phyloP scores from a whole-genome alignment of 2,888 invertebrate species.

The Neelides folsomi region DNA sequence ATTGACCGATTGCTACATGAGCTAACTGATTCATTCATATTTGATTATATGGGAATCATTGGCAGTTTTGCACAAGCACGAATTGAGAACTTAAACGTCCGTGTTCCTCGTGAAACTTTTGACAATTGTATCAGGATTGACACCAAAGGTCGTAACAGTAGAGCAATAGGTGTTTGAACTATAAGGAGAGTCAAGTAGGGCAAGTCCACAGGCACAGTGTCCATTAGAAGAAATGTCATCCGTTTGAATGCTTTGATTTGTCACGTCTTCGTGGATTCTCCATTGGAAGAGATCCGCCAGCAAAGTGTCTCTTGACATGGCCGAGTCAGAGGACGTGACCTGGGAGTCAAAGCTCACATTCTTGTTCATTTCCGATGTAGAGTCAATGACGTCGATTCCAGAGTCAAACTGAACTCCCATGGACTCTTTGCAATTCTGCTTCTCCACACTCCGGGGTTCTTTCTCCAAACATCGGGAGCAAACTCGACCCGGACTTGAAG shows the following conservation, averaged over 20 bases:
- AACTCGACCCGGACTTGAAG: conserved; percentile 22
- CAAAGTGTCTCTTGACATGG: conserved; percentile 10
- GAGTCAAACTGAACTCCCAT: conserved; percentile 18
- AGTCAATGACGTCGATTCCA: conserved; percentile 20
- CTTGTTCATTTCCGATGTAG: conserved; percentile 13
- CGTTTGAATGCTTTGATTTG: background rate
- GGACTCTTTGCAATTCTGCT: conserved; percentile 1
- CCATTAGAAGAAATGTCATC: background rate
- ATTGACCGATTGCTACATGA: too few species aligned
- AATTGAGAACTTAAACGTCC: too few species aligned
- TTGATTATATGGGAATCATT: too few species aligned
- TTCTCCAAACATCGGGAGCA: conserved; percentile 24
- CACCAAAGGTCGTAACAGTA: conserved; percentile 30
- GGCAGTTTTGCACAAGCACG: too few species aligned
- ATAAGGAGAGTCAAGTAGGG: background rate
- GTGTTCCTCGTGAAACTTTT: too few species aligned
- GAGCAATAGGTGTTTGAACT: conserved; percentile 15
- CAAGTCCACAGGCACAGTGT: too few species aligned
- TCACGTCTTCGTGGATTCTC: background rate
- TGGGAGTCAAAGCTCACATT: conserved; percentile 24
- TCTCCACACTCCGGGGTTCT: conserved; percentile 9
- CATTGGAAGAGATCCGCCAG: background rate
- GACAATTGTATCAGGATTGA: conserved; percentile 11
- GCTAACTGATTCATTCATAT: too few species aligned
- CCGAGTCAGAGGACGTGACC: conserved; percentile 23